Evolutionary conservation across 2,888 invertebrate genomes (phyloP).

Genomic region (Antheraea yamamai): DNA sequence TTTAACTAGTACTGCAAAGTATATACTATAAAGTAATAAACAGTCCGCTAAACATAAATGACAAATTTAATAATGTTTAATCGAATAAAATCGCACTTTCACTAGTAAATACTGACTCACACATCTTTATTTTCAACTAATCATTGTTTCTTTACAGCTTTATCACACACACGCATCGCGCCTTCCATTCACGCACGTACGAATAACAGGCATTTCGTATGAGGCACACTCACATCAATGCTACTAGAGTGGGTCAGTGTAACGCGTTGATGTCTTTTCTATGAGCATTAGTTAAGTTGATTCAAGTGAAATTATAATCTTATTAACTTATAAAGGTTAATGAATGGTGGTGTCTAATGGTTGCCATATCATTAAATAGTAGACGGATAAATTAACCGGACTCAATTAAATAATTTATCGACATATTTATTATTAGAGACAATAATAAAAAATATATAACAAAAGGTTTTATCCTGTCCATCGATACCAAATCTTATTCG

Average conservation of each 20-base stretch:
- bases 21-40: not conserved
- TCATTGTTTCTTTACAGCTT: conserved; percentile 34
- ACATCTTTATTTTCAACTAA: conserved; percentile 21
- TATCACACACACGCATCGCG: conserved; percentile 28
- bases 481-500: too few relatives aligned
- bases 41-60: not conserved
- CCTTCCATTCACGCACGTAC: conserved; percentile 19
- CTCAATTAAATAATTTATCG: not conserved
- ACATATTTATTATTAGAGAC: not conserved
- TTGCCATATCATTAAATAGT: not conserved
- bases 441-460: not conserved
- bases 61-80: conserved; percentile 6
- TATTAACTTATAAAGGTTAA: conserved; percentile 11
- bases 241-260: conserved; percentile 49
- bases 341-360: not conserved
- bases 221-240: conserved; percentile 6
- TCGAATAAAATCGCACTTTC: conserved; percentile 21
- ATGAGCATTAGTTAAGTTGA: conserved; percentile 35
- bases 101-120: conserved; percentile 19
- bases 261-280: conserved; percentile 61
- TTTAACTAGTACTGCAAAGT: not conserved
- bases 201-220: conserved; percentile 3
- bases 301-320: conserved; percentile 19
- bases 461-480: too few relatives aligned
- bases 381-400: not conserved